Evolutionary conservation across 2,797 vertebrate species (phyloP).

Genomic region (Chelidonichthys spinosus): DNA sequence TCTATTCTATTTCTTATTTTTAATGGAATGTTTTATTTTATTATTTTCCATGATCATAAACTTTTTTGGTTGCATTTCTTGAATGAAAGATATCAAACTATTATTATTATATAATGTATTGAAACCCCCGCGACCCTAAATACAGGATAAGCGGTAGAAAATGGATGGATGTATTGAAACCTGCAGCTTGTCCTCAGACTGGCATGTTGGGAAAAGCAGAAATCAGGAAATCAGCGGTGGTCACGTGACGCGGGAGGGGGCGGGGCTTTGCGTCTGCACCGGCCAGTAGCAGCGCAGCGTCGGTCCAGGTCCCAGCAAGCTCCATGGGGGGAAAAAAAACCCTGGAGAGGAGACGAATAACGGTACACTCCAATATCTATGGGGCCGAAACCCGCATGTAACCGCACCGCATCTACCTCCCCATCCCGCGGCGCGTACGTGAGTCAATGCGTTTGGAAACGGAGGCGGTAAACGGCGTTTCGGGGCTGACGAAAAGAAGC

Average conservation of each 20-base stretch:
- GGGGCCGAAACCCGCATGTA: conserved; percentile 74
- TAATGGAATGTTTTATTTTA: neutral
- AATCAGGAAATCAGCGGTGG: conserved; percentile 68
- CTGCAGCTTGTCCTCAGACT: neutral
- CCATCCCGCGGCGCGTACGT: conserved; percentile 11
- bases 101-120: neutral
- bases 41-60: neutral
- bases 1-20: neutral
- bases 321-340: conserved; percentile 61
- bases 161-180: neutral
- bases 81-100: neutral
- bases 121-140: neutral
- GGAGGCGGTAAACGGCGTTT: conserved; percentile 57
- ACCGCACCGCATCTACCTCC: conserved; percentile 70
- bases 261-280: conserved; percentile 72
- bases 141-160: neutral
- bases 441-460: conserved; percentile 36
- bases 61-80: neutral
- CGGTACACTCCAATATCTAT: conserved; percentile 79
- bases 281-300: conserved; percentile 84
- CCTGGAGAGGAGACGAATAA: conserved; percentile 82
- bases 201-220: neutral
- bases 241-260: conserved; percentile 82
- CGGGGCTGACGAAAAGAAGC: conserved; percentile 65
- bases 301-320: conserved; percentile 69